phyloP scores from a whole-genome alignment of 2,888 invertebrate species.

The Caenorhabditis becei region DNA sequence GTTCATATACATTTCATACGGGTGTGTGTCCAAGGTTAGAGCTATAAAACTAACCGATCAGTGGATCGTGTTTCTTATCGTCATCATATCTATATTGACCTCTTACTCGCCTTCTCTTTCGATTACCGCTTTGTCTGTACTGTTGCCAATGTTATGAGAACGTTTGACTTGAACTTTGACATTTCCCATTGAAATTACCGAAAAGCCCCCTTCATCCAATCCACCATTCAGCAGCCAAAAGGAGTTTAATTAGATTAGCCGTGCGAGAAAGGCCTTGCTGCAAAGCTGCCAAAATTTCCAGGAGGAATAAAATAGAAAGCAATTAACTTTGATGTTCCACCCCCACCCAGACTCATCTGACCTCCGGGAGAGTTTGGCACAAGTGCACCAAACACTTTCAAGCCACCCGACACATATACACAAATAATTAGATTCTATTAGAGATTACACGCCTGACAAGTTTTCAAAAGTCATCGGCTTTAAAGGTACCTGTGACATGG shows the following conservation, averaged over 20 bases:
- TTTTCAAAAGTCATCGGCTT: slow-evolving; percentile 14
- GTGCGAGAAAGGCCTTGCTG: slow-evolving; percentile 6
- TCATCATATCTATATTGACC: slow-evolving; percentile 60
- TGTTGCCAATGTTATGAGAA: too few species aligned
- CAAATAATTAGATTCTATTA: slow-evolving; percentile 24
- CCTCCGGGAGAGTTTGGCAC: background rate
- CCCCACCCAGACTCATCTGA: background rate
- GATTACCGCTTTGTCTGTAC: background rate
- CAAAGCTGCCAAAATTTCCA: slow-evolving; percentile 44
- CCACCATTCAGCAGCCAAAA: slow-evolving; percentile 20
- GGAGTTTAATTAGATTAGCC: slow-evolving; percentile 54
- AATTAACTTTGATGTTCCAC: slow-evolving; percentile 57
- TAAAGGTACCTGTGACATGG: slow-evolving; percentile 32
- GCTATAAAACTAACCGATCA: slow-evolving; percentile 62
- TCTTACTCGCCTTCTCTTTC: slow-evolving; percentile 6
- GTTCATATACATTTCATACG: slow-evolving; percentile 56
- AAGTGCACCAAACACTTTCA: background rate
- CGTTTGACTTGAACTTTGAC: too few species aligned
- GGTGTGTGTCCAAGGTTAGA: slow-evolving; percentile 61
- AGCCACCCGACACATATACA: background rate
- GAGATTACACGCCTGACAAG: slow-evolving; percentile 32
- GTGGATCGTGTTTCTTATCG: slow-evolving; percentile 51
- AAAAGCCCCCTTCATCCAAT: slow-evolving; percentile 4
- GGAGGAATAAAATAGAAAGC: slow-evolving; percentile 36
- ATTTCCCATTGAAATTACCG: background rate